These are phyloP conservation scores for Porites lutea DNA, from an alignment of 64 coral and sea anemone species.

Conservation along the genomic window DNA sequence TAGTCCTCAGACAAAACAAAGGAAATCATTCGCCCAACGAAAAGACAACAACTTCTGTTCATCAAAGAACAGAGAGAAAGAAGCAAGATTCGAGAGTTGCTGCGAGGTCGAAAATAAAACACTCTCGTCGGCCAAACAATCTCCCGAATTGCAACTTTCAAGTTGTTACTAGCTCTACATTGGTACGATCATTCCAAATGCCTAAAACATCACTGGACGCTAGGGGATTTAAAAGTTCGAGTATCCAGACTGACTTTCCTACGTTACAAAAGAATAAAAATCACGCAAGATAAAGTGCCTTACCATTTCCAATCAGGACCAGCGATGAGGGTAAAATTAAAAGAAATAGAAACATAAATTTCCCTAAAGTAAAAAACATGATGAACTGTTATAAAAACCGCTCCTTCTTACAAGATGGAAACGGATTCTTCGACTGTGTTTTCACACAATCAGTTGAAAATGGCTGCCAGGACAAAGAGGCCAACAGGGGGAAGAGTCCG, in stretches of 20 bases:
- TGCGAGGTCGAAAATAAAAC: slow-evolving; percentile 63
- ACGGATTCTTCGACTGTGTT: slow-evolving; percentile 84
- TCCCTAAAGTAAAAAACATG: slow-evolving; percentile 87
- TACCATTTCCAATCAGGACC: slow-evolving; percentile 86
- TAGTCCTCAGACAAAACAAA: slow-evolving; percentile 47
- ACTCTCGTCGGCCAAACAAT: slow-evolving; percentile 18
- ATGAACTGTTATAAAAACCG: slow-evolving; percentile 64
- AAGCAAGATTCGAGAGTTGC: slow-evolving; percentile 11
- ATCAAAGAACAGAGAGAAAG: slow-evolving; percentile 40
- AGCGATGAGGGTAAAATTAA: slow-evolving; percentile 83
- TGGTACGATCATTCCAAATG: slow-evolving; percentile 80
- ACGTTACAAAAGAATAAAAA: slow-evolving; percentile 46
- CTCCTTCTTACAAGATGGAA: slow-evolving; percentile 91
- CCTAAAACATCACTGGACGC: slow-evolving; percentile 82
- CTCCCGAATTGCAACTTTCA: slow-evolving; percentile 13
- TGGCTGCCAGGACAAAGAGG: slow-evolving; percentile 95
- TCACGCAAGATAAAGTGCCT: slow-evolving; percentile 71
- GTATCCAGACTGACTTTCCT: slow-evolving; percentile 53
- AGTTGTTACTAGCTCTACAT: slow-evolving; percentile 54
- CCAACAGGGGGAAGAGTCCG: neutral
- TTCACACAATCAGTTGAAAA: slow-evolving; percentile 90
- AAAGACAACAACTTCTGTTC: slow-evolving; percentile 42
- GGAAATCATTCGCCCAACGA: slow-evolving; percentile 44
- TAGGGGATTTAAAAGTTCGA: slow-evolving; percentile 24
- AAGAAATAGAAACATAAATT: slow-evolving; percentile 84